These are phyloP conservation scores for Leguminivora glycinivorella DNA, from an alignment of 1,140 invertebrate species.

Conservation along the genomic window DNA sequence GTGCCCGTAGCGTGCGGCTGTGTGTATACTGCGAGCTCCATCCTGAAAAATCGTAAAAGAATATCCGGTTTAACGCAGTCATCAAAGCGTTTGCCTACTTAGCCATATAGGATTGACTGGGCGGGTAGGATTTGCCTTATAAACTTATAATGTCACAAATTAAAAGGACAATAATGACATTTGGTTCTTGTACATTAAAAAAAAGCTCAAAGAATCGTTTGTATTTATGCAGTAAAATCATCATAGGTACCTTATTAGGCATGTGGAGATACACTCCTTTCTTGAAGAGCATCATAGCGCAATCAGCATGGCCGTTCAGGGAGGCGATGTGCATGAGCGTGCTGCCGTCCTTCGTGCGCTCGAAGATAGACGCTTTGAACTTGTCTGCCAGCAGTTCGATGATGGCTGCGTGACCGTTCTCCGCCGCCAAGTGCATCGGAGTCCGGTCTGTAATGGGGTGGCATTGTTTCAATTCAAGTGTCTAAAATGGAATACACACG, in stretches of 20 bases:
- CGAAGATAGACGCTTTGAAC: constrained; percentile 97
- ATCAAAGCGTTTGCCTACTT: not conserved
- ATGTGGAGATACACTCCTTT: constrained; percentile 99
- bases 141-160: too few species aligned
- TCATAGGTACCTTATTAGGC: constrained; percentile 97
- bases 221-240: not conserved
- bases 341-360: constrained; percentile 97
- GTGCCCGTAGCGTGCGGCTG: constrained; percentile 95
- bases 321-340: constrained; percentile 99
- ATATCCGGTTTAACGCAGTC: not conserved
- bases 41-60: constrained; percentile 76
- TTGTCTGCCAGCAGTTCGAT: constrained; percentile 98
- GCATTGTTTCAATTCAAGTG: not conserved
- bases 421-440: constrained; percentile 97
- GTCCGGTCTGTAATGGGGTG: constrained; percentile 89
- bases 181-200: too few species aligned
- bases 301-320: constrained; percentile 97
- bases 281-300: constrained; percentile 98
- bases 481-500: too few species aligned
- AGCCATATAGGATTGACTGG: not conserved
- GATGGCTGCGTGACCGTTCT: constrained; percentile 96
- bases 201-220: too few species aligned
- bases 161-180: too few species aligned
- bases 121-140: too few species aligned
- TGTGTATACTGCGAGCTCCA: constrained; percentile 94